Evolutionary conservation across 1,140 invertebrate genomes (phyloP), one percentile per base, ranked within the genome.

Genomic region (Chionoecetes opilio): DNA sequence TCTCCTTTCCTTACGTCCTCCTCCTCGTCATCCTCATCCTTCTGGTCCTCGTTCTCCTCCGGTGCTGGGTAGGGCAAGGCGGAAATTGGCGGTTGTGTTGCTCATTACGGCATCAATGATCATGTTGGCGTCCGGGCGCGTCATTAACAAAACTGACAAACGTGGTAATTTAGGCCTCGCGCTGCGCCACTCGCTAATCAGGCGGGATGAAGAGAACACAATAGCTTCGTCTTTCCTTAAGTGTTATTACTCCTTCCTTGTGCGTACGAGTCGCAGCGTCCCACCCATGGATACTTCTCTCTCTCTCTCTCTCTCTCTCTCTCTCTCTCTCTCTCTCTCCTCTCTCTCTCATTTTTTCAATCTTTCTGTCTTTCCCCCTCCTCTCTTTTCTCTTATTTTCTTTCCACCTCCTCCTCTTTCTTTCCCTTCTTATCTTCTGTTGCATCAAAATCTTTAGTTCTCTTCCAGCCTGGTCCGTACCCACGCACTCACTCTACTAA

Each of bases 141-240:
- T 95, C 94, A 95, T 95, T 95, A 95, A 95, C 90, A 92, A 95
- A 95, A 92, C 94, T 95, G 94, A 95, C 91, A 92, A 95, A 95
- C 94, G 94, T 95, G 90, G 94, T 63, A 95, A 95, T 95, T 95
- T 95, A 41, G 85, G 90, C 29, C 31, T 53, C 41, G 82, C 31
- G 21, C 75, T 82, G 11, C 88, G 34, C 89, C 94, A 37, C 87
- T 95, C 75, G 46, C 90, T 92, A 91, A 92, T 95, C 94, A 86
- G 38, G 38, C 75, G 17, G 90, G 90, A 95, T 92, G 94, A 92
- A 82, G 90, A 86, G 82, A 85, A 46, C 84, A 95, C 94, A 95
- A 95, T 92, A 34, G 94, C 6, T 31, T 46, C 29, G 90, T 95
- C 90, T 32, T 41, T 14, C 90, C 37, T 53, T 91, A 29, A 88